Base-by-base conservation (phyloP, 2,113 vertebrate species). In the Nicator chloris region DNA sequence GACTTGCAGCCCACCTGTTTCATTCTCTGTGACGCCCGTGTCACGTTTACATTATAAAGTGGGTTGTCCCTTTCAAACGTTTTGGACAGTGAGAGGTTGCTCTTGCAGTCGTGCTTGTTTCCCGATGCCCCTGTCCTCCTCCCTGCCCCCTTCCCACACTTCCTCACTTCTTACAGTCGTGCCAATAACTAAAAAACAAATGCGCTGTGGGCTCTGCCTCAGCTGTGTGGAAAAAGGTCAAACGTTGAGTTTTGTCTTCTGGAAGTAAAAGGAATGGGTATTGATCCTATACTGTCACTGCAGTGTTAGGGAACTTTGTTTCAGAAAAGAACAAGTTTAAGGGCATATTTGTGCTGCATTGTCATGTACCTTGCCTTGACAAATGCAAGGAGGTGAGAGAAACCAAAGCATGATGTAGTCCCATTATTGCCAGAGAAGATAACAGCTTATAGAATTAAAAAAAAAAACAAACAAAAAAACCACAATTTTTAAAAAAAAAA, bases 21-120 rank as follows among this genome's bases (percentile, higher is more conserved):
- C 9, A 8, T 22, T 0, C 23, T 12, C 8, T 20, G 0, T 19
- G 39, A 7, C 9, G 8, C 3, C 1, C 2, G 0, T 14, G 14
- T 14, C 45, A 21, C 0, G 0, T 20, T 66, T 17, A 22, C 49
- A 1, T 16, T 33, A 3, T 14, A 4, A 54, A 64, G 5, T 1
- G 23, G 14, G 5, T 9, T 65, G 22, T 30, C 26, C 8, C 1
- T 2, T 31, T 10, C 30, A 35, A 5, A 0, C 23, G 0, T 10
- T 22, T 39, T 13, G 8, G 11, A 18, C 35, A 33, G 15, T 14
- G 33, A 23, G 14, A 23, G 37, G 19, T 2, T 78, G 11, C 15
- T 69, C 23, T 17, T 53, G 20, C 5, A 5, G 22, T 27, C 4
- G 10, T 12, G 7, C 24, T 27, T 51, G 14, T 80, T 59, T 27